Evolutionary conservation across 2,797 vertebrate genomes (phyloP).

Genomic region (Gymnothorax javanicus): DNA sequence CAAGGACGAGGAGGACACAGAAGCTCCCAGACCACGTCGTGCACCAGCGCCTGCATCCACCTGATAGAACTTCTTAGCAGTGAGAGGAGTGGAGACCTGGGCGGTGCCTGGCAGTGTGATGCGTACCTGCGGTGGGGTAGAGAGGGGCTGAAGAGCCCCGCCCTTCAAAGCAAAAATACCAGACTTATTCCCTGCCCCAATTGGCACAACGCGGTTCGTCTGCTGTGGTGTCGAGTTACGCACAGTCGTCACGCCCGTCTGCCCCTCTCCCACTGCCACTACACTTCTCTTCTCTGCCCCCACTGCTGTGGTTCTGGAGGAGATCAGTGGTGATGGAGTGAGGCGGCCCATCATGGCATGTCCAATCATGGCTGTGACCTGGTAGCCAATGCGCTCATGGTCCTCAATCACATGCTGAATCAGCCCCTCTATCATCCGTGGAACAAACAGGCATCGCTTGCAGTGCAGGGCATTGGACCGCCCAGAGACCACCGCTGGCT

Average conservation of each 20-base stretch:
- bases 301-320: conserved; percentile 76
- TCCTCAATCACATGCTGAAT: conserved; percentile 97
- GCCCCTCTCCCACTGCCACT: conserved; percentile 65
- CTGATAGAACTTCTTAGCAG: conserved; percentile 74
- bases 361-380: conserved; percentile 97
- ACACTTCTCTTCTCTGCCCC: conserved; percentile 65
- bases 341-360: conserved; percentile 87
- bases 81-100: conserved; percentile 71
- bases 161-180: conserved; percentile 76
- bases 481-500: conserved; percentile 64
- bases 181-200: conserved; percentile 83
- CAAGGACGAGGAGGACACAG: conserved; percentile 60
- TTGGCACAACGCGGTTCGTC: conserved; percentile 81
- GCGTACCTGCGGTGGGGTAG: conserved; percentile 70
- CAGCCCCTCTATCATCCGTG: conserved; percentile 93
- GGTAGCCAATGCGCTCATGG: conserved; percentile 95
- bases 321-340: conserved; percentile 79
- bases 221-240: conserved; percentile 77
- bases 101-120: conserved; percentile 72
- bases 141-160: conserved; percentile 71
- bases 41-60: conserved; percentile 60
- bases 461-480: conserved; percentile 90
- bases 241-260: conserved; percentile 77
- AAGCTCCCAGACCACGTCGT: conserved; percentile 72
- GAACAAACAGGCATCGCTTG: conserved; percentile 95